Evolutionary conservation across 2,797 vertebrate species (phyloP).

Genomic region (Tympanoctomys barrerae): DNA sequence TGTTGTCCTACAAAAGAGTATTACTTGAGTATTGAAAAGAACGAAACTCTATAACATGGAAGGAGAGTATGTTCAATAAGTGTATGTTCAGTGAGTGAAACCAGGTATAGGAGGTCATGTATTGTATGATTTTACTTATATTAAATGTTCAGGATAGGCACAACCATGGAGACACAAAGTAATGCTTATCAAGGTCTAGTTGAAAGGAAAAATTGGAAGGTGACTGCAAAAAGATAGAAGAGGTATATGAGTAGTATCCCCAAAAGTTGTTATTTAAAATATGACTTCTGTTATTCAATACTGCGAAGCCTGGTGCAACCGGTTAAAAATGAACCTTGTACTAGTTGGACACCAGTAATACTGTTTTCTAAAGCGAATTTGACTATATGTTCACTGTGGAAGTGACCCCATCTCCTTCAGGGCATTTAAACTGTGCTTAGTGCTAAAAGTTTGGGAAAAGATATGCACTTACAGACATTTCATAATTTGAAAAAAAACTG

Average conservation of each 20-base stretch:
- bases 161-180: not conserved
- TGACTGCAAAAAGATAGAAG: not conserved
- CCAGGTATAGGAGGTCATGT: not conserved
- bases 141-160: not conserved
- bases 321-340: not conserved
- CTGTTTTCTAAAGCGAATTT: slow-evolving; percentile 44
- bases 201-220: not conserved
- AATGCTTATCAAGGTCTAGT: not conserved
- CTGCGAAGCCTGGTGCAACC: not conserved
- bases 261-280: not conserved
- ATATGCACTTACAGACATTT: not conserved
- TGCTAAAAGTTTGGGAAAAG: not conserved
- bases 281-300: not conserved
- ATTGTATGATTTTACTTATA: not conserved
- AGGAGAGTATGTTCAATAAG: not conserved
- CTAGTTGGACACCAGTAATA: not conserved
- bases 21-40: slow-evolving; percentile 6
- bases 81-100: not conserved
- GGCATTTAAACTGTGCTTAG: not conserved
- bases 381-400: not conserved
- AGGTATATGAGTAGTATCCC: not conserved
- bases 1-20: not conserved
- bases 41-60: not conserved
- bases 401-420: not conserved
- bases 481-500: not conserved